Base-by-base conservation (phyloP, 2,888 invertebrate genomes). In the Choreutis nemorana region DNA sequence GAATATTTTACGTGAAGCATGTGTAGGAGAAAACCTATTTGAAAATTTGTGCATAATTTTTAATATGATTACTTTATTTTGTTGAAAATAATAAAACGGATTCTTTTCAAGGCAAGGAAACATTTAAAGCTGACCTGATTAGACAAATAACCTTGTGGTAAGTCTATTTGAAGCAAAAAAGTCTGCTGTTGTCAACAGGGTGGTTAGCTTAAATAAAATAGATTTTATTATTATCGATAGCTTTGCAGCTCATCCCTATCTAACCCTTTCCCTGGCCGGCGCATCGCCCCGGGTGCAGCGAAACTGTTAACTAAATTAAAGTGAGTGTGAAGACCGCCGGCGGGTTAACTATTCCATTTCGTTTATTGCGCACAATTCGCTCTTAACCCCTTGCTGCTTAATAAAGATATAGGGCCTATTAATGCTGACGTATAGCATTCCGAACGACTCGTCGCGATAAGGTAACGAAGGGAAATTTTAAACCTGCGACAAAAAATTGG, bases 271-370 rank as follows among this genome's bases (percentile, higher is more conserved):
- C 55, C 56, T 45, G 42, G 43, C 40, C 34, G 41, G 49, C 65
- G 71, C 71, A 65, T 45, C 37, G 65, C 70, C 47, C 61, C 54
- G 60, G 64, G 71, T 66, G 65, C 68, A 64, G 52, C 67, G 61
- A 55, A 65, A 73, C 73, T 64, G 73, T 77, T 77, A 78, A 77
- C 77, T 73, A 78, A 78, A 77, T 77, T 77, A 77, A 77, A 77
- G 61, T 66, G 72, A 75, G 72, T 78, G 78, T 67, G 75, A 77
- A 73, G 68, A 70, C 66, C 67, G 66, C 67, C 72, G 65, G 67
- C 71, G 73, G 75, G 75, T 68, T 75, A 70, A 78, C 77, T 77
- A 77, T 77, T 73, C 71, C 77, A 77, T 77, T 73, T 65, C 75
- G 61, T 78, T 77, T 77, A 77, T 77, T 75, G 71, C 73, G 57